These are phyloP conservation scores for Lota lota DNA, from an alignment of 2,113 vertebrate species.

Conservation along the genomic window DNA sequence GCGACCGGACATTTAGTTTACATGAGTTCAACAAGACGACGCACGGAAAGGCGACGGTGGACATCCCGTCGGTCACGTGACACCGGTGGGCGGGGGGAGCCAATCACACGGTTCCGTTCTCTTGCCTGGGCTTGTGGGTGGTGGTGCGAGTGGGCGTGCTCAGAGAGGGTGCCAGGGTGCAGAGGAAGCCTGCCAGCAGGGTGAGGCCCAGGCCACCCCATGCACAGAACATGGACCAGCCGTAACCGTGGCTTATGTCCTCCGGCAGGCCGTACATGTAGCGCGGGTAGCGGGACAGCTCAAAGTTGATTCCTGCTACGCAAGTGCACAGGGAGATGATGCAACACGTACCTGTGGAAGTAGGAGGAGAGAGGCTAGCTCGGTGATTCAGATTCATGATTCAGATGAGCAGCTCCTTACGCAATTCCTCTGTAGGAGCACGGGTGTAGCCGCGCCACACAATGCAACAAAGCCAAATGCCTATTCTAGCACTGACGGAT, in stretches of 20 bases:
- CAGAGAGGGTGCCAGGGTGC: conserved; percentile 88
- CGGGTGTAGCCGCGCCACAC: neutral
- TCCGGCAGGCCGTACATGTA: conserved; percentile 89
- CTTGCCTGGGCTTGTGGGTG: conserved; percentile 87
- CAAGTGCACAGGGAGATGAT: conserved; percentile 94
- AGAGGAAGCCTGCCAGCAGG: conserved; percentile 89
- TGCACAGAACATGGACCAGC: conserved; percentile 97
- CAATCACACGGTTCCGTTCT: conserved; percentile 89
- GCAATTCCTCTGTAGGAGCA: too few species aligned
- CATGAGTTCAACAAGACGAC: conserved; percentile 29
- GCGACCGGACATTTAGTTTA: conserved; percentile 57
- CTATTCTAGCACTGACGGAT: too few species aligned
- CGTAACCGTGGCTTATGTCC: conserved; percentile 94
- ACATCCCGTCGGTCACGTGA: too few species aligned
- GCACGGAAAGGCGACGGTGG: neutral
- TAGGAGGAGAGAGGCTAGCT: conserved; percentile 23
- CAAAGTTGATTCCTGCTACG: conserved; percentile 92
- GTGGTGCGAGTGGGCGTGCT: conserved; percentile 79
- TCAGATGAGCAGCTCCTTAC: too few species aligned
- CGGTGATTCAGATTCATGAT: neutral
- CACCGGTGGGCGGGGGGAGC: conserved; percentile 8
- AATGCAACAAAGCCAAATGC: neutral
- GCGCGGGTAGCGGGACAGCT: conserved; percentile 90
- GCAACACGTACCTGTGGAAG: conserved; percentile 84
- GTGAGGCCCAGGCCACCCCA: conserved; percentile 93